Evolutionary conservation across 2,113 vertebrate genomes (phyloP), one percentile per base, ranked within the genome.

Genomic region (Lophotis ruficrista): DNA sequence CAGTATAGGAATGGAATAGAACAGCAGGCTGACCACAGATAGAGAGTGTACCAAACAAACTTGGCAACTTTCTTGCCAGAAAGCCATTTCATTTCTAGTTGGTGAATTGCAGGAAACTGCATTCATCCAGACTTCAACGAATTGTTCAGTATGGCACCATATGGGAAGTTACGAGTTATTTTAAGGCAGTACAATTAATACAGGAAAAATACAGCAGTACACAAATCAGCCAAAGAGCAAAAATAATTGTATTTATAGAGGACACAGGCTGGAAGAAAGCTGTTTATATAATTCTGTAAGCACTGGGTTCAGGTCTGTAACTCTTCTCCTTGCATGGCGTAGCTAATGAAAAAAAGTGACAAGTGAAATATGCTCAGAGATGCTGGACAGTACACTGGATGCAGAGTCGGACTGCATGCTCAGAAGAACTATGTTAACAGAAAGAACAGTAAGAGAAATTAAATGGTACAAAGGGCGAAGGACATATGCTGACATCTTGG

Each of bases 61-160:
- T 23, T 21, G 2, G 31, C 18, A 77, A 31, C 25, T 54, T 70
- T 90, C n/a, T 89, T 86, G 41, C 51, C 48, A 77, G 41, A 83
- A 88, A 86, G 41, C 4, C 24, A 53, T 41, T 85, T 93, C 50
- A 86, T 50, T 89, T 56, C 72, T 62, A n/a, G 38, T 5, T 65
- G 33, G 70, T 94, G 94, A 95, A 91, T 93, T 94, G 70, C 88
- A 94, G 94, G 92, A 97, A 96, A 47, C 9, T 21, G 53, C 81
- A 79, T 90, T 93, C 43, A 90, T 82, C 57, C 65, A 79, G 58
- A 56, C 43, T 47, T 71, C 43, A 51, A 30, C 21, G 45, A 85
- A 76, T 84, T 91, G 61, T 87, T 82, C 38, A 27, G 23, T 73
- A 43, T 24, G 65, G 87, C 61, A 87, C 24, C 1, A 0, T 31